A percentile compares a stretch with the other conserved stretches of the same genome.
phyloP scores from a whole-genome alignment of 2,797 vertebrate species.

The Clarias platycephalus region DNA sequence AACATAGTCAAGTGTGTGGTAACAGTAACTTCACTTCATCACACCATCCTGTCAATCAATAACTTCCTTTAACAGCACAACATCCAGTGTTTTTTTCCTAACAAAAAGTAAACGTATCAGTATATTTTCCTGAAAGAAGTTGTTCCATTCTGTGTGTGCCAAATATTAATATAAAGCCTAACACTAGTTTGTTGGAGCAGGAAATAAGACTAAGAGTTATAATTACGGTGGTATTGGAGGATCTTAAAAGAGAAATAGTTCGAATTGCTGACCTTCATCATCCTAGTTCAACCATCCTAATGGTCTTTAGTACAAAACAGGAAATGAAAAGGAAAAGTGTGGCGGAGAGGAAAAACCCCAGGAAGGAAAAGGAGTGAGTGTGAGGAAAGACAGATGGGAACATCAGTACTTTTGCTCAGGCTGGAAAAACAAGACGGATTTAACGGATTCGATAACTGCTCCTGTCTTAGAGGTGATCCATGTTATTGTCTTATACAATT shows the following conservation, averaged over 20 bases:
- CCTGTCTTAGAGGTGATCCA: neutral
- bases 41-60: no score
- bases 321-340: slow-evolving; percentile 1
- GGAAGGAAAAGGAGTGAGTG: neutral
- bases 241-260: neutral
- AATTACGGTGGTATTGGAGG: neutral
- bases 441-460: neutral
- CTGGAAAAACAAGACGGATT: neutral
- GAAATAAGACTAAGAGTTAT: neutral
- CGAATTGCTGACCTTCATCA: neutral
- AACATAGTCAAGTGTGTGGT: no score
- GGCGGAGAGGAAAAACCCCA: neutral
- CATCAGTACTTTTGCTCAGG: neutral
- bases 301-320: neutral
- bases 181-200: neutral
- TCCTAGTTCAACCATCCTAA: neutral
- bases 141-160: no score
- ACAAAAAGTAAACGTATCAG: no score
- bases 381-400: neutral
- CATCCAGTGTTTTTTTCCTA: no score
- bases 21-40: no score
- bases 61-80: no score
- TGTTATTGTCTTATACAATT: neutral
- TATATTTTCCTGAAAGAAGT: no score
- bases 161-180: no score